These are phyloP conservation scores for Ceyx cyanopectus DNA, from an alignment of 2,113 vertebrate species.

Conservation along the genomic window DNA sequence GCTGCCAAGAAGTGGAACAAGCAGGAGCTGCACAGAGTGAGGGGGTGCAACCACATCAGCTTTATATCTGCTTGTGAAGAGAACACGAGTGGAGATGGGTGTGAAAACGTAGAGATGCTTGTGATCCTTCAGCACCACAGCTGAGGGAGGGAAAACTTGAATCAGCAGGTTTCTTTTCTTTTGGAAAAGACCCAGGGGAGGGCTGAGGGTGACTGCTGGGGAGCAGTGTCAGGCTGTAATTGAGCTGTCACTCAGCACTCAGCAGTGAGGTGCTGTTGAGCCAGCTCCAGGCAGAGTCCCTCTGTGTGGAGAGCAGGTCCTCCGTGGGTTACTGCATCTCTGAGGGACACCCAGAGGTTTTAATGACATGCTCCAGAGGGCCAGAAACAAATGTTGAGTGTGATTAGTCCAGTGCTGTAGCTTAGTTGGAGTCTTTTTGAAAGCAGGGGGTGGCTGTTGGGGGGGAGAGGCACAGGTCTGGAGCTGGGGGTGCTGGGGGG, in stretches of 20 bases:
- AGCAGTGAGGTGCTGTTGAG: neutral
- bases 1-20: neutral
- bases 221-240: neutral
- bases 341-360: neutral
- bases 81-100: neutral
- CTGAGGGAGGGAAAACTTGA: neutral
- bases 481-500: neutral
- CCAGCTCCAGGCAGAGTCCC: neutral
- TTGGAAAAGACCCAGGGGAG: neutral
- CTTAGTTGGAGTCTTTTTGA: neutral
- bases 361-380: neutral
- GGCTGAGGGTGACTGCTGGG: neutral
- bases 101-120: neutral
- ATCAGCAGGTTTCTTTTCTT: neutral
- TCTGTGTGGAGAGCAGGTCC: neutral
- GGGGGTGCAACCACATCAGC: neutral
- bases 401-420: neutral
- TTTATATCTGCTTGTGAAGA: neutral
- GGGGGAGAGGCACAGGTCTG: neutral
- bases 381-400: neutral
- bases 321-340: neutral
- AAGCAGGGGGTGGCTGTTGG: neutral
- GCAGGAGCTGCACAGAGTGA: neutral
- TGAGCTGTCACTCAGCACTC: neutral
- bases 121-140: neutral